Base-by-base conservation (phyloP, 2,113 vertebrate species). In the Platycercus adscitus region DNA sequence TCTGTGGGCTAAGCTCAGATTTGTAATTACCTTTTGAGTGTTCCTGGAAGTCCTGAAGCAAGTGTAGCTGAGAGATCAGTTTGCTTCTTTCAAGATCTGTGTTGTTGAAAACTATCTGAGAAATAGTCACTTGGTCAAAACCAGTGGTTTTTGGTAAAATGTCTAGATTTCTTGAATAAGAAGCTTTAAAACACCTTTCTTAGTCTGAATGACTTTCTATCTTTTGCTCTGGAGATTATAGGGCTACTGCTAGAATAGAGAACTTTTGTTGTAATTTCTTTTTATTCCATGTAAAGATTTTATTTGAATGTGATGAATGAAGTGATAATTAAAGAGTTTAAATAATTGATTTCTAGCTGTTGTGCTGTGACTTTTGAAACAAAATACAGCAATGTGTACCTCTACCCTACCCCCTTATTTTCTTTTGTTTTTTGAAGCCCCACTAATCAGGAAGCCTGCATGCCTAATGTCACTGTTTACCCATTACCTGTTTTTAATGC, bases 381-480 rank as follows among this genome's bases (percentile, higher is more conserved):
- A 43, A 49, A 70, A 6, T 5, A 31, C 15, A 60, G 1, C 10
- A 17, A 4, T 21, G 7, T 46, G n/a, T 6, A 31, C 33, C 44
- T n/a, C 10, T 21, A 15, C 39, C 33, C 14, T 9, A 23, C 21
- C 9, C 6, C 11, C 24, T 5, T 10, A 0, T 49, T 72, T 71
- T 55, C 7, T 37, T 65, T 52, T 6, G 35, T 60, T 63, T 73
- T 58, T 7, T 50, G 11, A 83, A 60, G 47, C 41, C 41, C 11
- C 44, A 5, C 7, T 29, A 3, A 41, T 24, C 31, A n/a, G 33
- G 13, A 50, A 21, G 8, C 35, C 46, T 71, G 19, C 29, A 24
- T 33, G 46, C 39, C 29, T 15, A 0, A 33, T 6, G 13, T 19
- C 37, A 2, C 26, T 41, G 1, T 14, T 78, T 43, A 93, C 13